phyloP scores from a whole-genome alignment of 2,113 vertebrate genomes.

The Etheostoma spectabile region DNA sequence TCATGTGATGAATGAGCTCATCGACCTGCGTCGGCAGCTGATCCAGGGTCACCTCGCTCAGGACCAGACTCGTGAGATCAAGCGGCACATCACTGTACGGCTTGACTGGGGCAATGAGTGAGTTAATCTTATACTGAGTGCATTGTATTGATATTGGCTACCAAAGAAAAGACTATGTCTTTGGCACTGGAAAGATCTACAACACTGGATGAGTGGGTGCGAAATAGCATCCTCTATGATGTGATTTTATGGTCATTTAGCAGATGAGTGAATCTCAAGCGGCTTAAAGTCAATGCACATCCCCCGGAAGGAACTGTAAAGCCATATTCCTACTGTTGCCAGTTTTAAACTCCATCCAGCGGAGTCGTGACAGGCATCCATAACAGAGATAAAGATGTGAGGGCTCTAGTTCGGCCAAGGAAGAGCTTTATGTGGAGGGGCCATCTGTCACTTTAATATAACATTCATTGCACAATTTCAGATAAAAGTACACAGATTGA shows the following conservation, averaged over 20 bases:
- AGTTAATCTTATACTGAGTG: constrained; percentile 75
- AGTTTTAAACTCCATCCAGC: constrained; percentile 58
- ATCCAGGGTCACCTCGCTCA: constrained; percentile 95
- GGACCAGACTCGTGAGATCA: constrained; percentile 96
- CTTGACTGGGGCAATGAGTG: constrained; percentile 99
- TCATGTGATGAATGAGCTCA: constrained; percentile 98
- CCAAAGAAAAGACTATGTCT: constrained; percentile 33
- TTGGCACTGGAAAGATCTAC: constrained; percentile 44
- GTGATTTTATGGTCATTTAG: constrained; percentile 77
- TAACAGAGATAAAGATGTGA: constrained; percentile 47
- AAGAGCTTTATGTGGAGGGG: constrained; percentile 20
- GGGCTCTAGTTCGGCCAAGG: constrained; percentile 34
- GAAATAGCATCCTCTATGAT: constrained; percentile 61
- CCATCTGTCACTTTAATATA: constrained; percentile 50
- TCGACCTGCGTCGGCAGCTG: constrained; percentile 95
- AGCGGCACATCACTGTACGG: constrained; percentile 94
- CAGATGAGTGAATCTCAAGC: constrained; percentile 70
- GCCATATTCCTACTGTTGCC: constrained; percentile 63
- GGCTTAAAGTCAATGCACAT: constrained; percentile 71
- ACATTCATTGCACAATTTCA: constrained; percentile 21
- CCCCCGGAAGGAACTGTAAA: constrained; percentile 66
- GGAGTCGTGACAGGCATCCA: constrained; percentile 55
- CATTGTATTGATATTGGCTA: constrained; percentile 25
- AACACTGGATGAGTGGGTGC: constrained; percentile 58
- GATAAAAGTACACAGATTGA: constrained; percentile 8